Conservation (phyloP, 2,113 vertebrate genomes). For the Phaetusa simplex region DNA sequence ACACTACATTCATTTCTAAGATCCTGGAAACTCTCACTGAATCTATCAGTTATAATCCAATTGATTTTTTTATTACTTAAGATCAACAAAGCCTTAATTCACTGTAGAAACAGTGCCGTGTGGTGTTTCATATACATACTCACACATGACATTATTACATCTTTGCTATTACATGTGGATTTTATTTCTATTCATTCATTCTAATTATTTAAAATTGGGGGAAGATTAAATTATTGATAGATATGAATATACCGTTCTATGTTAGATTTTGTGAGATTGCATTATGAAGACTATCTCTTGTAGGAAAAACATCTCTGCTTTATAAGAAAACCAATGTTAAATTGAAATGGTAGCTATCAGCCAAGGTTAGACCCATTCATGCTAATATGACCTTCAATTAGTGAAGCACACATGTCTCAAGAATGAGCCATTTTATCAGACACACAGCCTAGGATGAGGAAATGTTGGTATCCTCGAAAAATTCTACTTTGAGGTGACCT, state of each 20-base stretch:
- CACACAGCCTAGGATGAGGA: not conserved
- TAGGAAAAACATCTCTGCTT: not conserved
- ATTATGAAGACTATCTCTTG: not conserved
- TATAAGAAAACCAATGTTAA: not conserved
- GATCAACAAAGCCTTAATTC: slow-evolving; percentile 24
- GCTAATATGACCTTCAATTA: slow-evolving; percentile 69
- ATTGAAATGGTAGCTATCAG: slow-evolving; percentile 7
- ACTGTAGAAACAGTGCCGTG: not conserved
- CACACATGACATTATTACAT: not conserved
- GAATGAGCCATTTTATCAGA: slow-evolving; percentile 24
- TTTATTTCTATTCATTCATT: not conserved
- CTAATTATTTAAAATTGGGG: not conserved
- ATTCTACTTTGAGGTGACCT: slow-evolving; percentile 51
- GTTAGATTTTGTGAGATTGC: not conserved
- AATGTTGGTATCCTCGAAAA: slow-evolving; percentile 41
- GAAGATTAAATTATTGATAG: not conserved
- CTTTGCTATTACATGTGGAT: not conserved
- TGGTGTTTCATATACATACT: not conserved
- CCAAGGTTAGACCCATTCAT: slow-evolving; percentile 50
- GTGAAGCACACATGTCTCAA: slow-evolving; percentile 1
- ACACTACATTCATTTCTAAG: not conserved
- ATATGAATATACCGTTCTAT: not conserved
- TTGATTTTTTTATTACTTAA: not conserved
- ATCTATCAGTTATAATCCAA: not conserved
- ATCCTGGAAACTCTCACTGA: not conserved